Conservation (phyloP, 2,113 vertebrate species). For the Caloenas nicobarica region DNA sequence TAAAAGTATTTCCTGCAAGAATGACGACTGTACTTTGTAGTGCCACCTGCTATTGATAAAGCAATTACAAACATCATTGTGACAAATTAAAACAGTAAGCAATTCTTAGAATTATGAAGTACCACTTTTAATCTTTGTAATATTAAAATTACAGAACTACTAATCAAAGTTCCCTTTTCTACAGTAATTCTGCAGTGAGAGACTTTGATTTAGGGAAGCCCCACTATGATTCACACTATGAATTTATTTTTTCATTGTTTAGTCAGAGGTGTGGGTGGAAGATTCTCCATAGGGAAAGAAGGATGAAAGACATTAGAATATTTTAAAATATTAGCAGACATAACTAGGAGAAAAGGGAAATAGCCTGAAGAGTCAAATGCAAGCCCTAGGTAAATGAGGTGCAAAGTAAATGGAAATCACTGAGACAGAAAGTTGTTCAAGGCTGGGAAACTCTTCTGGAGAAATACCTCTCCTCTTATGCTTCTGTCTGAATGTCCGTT, state of each 20-base stretch:
- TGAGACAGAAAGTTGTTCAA: neutral
- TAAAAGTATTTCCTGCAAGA: neutral
- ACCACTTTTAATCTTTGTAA: neutral
- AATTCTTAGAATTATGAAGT: neutral
- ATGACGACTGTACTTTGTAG: neutral
- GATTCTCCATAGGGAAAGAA: neutral
- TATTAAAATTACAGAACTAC: neutral
- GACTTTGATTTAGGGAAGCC: neutral
- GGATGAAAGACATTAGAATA: neutral
- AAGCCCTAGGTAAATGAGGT: neutral
- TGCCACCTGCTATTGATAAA: neutral
- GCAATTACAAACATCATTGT: neutral
- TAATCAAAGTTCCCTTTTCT: neutral
- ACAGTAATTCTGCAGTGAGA: neutral
- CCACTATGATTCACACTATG: neutral
- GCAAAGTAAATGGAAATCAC: neutral
- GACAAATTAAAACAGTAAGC: neutral
- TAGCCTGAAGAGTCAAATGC: neutral
- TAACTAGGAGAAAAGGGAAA: neutral
- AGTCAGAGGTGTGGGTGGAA: neutral
- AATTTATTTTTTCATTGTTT: neutral
- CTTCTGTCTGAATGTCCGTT: neutral
- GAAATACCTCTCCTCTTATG: neutral
- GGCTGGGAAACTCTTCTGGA: neutral
- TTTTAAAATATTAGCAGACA: neutral